Evolutionary conservation across 2,888 invertebrate genomes (phyloP), one percentile per base, ranked within the genome.

Genomic region (Platycheirus albimanus): DNA sequence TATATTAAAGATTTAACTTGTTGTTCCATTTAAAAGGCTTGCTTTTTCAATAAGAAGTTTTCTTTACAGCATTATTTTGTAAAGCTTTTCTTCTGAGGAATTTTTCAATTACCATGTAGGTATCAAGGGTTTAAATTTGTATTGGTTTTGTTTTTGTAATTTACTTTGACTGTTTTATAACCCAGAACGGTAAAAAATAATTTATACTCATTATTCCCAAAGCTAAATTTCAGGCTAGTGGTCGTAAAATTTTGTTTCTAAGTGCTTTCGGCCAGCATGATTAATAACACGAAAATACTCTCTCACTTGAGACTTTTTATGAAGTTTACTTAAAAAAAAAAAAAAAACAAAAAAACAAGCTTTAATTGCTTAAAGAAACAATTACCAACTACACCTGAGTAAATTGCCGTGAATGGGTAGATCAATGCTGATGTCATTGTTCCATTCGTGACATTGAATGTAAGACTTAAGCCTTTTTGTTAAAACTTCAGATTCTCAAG

Each of bases 391-490:
- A 24, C 19, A 41, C 28, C 19, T 17, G 3, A 43, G 41, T 10
- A 41, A 58, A 41, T 41, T 28, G 10, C 30, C n/a, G n/a, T 19
- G 45, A 61, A 43, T 30, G 45, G n/a, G 28, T 17, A 17, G 43
- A 45, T 30, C n/a, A 3, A 61, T 19, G 41, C 24, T 58, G 24
- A n/a, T 45, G 43, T 45, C 11, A 30, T 41, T 58, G 41, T 28
- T 58, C 6, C 41, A 41, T 41, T 58, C 58, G 41, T 58, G 58
- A 58, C 45, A 61, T 45, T 61, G 45, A n/a, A 17, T 30, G 17
- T 19, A n/a, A 41, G 30, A 19, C 17, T 45, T 30, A 43, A 45
- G 45, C 28, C 17, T 61, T 61, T 43, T 43, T 45, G 17, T 61
- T 61, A 61, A 43, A 43, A 45, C 43, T 45, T 61, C 43, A 45